phyloP scores from a whole-genome alignment of 2,797 vertebrate species.

The Cyprinodon diabolis region DNA sequence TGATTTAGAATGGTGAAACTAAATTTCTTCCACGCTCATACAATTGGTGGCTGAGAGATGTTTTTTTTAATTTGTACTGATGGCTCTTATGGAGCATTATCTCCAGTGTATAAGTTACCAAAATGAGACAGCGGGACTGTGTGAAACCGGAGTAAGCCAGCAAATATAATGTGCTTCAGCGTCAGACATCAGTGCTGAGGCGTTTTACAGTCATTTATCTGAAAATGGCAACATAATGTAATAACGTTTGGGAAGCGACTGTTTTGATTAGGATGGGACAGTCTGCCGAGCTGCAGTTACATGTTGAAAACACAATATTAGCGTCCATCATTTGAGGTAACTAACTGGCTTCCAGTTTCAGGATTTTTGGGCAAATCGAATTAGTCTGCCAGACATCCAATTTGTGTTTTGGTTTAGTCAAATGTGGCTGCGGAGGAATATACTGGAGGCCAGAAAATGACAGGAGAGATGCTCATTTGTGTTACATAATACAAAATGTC shows the following conservation, averaged over 20 bases:
- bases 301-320: constrained; percentile 83
- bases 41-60: constrained; percentile 34
- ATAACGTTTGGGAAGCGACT: constrained; percentile 83
- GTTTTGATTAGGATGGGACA: constrained; percentile 85
- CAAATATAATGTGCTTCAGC: constrained; percentile 76
- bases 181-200: constrained; percentile 65
- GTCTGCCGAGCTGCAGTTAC: constrained; percentile 78
- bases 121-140: constrained; percentile 61
- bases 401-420: constrained; percentile 85
- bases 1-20: constrained; percentile 40
- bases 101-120: constrained; percentile 66
- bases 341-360: constrained; percentile 84
- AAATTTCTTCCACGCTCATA: constrained; percentile 7
- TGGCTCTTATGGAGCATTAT: constrained; percentile 58
- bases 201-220: constrained; percentile 81
- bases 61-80: constrained; percentile 46
- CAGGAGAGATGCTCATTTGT: constrained; percentile 60
- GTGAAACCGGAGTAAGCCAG: constrained; percentile 72
- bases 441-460: constrained; percentile 68
- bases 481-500: constrained; percentile 55
- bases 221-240: constrained; percentile 86
- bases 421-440: constrained; percentile 74
- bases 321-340: constrained; percentile 81
- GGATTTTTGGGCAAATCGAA: constrained; percentile 81
- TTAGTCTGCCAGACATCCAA: constrained; percentile 85